phyloP scores from a whole-genome alignment of 1,140 invertebrate genomes.

The Samia ricini region DNA sequence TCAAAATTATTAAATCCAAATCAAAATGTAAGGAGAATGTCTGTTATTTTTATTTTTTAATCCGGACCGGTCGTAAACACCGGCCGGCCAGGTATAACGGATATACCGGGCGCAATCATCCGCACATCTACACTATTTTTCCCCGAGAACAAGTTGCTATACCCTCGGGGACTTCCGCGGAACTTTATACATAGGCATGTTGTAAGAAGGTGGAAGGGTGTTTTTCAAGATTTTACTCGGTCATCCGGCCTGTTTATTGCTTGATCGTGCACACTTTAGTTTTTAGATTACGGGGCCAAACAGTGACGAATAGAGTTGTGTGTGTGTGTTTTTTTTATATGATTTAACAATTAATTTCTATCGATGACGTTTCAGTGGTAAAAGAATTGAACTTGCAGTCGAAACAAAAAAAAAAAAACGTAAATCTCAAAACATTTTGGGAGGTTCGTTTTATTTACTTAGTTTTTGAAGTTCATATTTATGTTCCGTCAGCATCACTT shows the following conservation, averaged over 20 bases:
- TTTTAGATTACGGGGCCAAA: too few relatives aligned
- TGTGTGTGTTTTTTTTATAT: too few relatives aligned
- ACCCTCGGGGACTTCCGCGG: conserved; percentile 16
- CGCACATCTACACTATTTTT: conserved; percentile 61
- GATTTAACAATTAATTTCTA: too few relatives aligned
- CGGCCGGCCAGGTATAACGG: conserved; percentile 48
- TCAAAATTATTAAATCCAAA: too few relatives aligned
- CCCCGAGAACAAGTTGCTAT: conserved; percentile 42
- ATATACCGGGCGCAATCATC: conserved; percentile 61
- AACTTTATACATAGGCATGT: conserved; percentile 44
- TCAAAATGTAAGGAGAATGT: not conserved
- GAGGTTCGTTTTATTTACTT: too few relatives aligned
- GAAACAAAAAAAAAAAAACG: too few relatives aligned
- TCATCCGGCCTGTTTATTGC: not conserved
- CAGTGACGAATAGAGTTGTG: too few relatives aligned
- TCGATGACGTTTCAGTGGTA: too few relatives aligned
- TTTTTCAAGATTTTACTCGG: conserved; percentile 3
- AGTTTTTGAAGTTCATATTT: too few relatives aligned
- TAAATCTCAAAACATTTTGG: too few relatives aligned
- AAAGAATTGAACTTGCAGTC: too few relatives aligned
- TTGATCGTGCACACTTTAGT: not conserved
- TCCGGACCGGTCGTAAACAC: conserved; percentile 56
- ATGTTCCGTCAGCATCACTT: too few relatives aligned
- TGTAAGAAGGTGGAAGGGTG: conserved; percentile 25
- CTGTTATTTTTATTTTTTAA: conserved; percentile 45